Evolutionary conservation across 1,140 invertebrate species (phyloP), one percentile per base, ranked within the genome.

Genomic region (Drosophila albomicans): DNA sequence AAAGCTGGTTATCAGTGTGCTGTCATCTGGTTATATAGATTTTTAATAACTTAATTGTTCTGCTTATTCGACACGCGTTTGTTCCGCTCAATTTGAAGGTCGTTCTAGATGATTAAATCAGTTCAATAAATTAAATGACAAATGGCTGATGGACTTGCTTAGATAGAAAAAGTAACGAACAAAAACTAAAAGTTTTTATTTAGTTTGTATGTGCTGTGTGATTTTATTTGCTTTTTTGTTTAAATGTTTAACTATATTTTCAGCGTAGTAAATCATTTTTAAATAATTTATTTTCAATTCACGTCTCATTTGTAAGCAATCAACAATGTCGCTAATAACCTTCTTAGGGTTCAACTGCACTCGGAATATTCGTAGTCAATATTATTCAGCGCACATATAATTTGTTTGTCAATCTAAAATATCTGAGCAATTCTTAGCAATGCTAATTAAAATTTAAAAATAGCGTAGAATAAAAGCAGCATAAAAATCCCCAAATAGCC

Each of bases 401-500:
- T 16, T 43, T 8, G 43, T 49, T 8, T 20, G n/a, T 41, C 28
- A 25, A 32, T 56, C 16, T 41, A 1, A 16, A 13, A 7, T 20
- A 28, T 4, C 3, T 59, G 28, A 16, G 5, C 30, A 46, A 63
- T 58, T 58, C 54, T 48, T 4, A 1, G 10, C 46, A 15, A 45
- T 16, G 32, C 15, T 10, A 61, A 68, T 68, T 71, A 56, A 48
- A 38, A 13, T 28, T 5, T 15, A 32, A 16, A 41, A 58, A 51
- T 20, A 72, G 32, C 51, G n/a, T 30, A 28, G 46, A 54, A 15
- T 13, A 25, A 49, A 71, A 25, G 20, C 4, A 28, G 10, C 57
- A 35, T 38, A 8, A 45, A 74, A 68, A 20, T 66, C 28, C 35
- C 45, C 13, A 49, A 4, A 57, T 15, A 51, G 58, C 56, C 49